These are phyloP conservation scores for Caenorhabditis tropicalis DNA, from an alignment of 1,140 invertebrate species.

Conservation along the genomic window DNA sequence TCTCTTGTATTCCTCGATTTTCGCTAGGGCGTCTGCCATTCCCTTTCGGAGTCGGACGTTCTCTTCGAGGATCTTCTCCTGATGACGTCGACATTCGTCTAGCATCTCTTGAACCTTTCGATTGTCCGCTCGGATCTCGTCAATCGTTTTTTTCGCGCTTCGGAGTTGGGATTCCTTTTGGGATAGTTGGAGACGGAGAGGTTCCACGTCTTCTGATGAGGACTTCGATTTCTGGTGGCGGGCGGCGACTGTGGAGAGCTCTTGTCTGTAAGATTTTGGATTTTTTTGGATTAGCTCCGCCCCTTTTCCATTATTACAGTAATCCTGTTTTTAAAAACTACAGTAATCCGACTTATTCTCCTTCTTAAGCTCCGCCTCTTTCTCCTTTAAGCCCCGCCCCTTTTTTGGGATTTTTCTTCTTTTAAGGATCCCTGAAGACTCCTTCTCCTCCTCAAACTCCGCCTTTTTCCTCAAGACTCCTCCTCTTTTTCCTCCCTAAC, in stretches of 20 bases:
- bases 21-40: constrained; percentile 37
- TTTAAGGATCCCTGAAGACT: too few relatives aligned
- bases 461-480: too few relatives aligned
- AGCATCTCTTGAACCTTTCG: constrained; percentile 32
- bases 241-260: constrained; percentile 1
- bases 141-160: background rate
- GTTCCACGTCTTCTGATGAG: constrained; percentile 15
- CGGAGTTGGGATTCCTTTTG: background rate
- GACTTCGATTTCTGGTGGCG: constrained; percentile 23
- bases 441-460: too few relatives aligned
- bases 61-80: constrained; percentile 22
- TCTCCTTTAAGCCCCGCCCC: too few relatives aligned
- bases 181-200: background rate
- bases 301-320: too few relatives aligned
- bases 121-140: constrained; percentile 39
- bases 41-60: constrained; percentile 30
- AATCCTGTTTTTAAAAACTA: too few relatives aligned
- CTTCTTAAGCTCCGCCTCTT: too few relatives aligned
- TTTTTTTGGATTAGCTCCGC: too few relatives aligned
- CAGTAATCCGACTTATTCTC: too few relatives aligned
- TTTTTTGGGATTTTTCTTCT: too few relatives aligned
- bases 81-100: background rate
- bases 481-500: too few relatives aligned
- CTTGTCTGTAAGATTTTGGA: constrained; percentile 6
- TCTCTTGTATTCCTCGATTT: constrained; percentile 11